Evolutionary conservation across 2,888 invertebrate species (phyloP), one percentile per base, ranked within the genome.

Genomic region (Physocephala rufipes): DNA sequence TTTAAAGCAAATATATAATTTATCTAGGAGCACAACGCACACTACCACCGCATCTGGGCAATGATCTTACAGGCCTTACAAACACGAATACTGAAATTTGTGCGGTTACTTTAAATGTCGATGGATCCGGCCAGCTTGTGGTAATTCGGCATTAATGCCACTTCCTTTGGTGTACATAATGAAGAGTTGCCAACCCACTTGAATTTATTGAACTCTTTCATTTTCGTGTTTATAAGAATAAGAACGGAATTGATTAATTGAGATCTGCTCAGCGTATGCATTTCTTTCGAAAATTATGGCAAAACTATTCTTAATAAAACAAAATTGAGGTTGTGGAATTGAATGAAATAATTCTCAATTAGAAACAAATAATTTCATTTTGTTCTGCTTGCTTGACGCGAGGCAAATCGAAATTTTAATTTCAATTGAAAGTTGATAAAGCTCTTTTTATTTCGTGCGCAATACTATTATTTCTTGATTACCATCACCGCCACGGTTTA

Each of bases 1-100:
- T 68, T 68, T 62, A 51, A 61, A 68, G 68, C 30, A 62, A 68
- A 61, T 61, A 62, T 53, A 68, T 62, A 68, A 68, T 62, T 68
- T 62, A 68, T 68, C 9, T 36, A 36, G n/a, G n/a, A n/a, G 24
- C 67, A 47, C 59, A 30, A 67, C 24, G 51, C 68, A 7, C 28
- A 36, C 19, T 7, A 36, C 36, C 26, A 1, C 59, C 47, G 19
- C 67, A 28, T 12, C 7, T 59, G 26, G 9, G 45, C 24, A 13
- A n/a, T 26, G n/a, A 13, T 13, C 26, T 55, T 19, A 13, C n/a
- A n/a, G 5, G 55, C 55, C n/a, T 13, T 21, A 49, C 26, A 51
- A 30, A 65, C 51, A 24, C 4, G 61, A 47, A 47, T 64, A 28
- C 30, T 64, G 28, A 9, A 64, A 64, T 66, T 36, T 28, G 30